phyloP scores from a whole-genome alignment of 2,888 invertebrate species.

The Tetranychus piercei region DNA sequence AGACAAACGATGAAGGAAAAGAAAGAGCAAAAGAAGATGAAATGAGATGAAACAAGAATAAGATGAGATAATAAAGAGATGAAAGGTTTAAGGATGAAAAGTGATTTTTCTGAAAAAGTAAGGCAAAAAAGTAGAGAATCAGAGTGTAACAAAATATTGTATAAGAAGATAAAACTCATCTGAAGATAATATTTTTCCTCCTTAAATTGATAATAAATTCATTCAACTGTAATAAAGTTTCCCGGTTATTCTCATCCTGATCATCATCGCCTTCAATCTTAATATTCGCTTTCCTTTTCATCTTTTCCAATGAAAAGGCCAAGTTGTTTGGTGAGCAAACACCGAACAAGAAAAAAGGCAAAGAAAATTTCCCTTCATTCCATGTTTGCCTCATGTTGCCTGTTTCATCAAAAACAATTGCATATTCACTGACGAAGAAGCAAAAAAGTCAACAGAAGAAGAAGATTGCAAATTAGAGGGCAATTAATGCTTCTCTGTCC shows the following conservation, averaged over 20 bases:
- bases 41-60: not conserved
- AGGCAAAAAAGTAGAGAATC: not conserved
- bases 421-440: no score
- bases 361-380: no score
- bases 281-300: no score
- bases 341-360: no score
- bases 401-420: no score
- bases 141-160: not conserved
- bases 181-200: not conserved
- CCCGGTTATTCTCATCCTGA: not conserved
- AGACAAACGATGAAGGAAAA: not conserved
- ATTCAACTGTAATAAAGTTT: not conserved
- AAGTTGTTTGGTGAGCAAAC: no score
- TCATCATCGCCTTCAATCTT: no score
- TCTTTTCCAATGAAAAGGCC: no score
- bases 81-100: not conserved
- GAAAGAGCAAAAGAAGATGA: not conserved
- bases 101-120: not conserved
- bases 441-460: no score
- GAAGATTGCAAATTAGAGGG: no score
- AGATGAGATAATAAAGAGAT: not conserved
- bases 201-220: slow-evolving; percentile 1
- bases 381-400: no score
- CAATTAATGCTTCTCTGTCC: no score
- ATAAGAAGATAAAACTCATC: not conserved